Evolutionary conservation across 2,113 vertebrate genomes (phyloP), one percentile per base, ranked within the genome.

Genomic region (Lepisosteus osseus): DNA sequence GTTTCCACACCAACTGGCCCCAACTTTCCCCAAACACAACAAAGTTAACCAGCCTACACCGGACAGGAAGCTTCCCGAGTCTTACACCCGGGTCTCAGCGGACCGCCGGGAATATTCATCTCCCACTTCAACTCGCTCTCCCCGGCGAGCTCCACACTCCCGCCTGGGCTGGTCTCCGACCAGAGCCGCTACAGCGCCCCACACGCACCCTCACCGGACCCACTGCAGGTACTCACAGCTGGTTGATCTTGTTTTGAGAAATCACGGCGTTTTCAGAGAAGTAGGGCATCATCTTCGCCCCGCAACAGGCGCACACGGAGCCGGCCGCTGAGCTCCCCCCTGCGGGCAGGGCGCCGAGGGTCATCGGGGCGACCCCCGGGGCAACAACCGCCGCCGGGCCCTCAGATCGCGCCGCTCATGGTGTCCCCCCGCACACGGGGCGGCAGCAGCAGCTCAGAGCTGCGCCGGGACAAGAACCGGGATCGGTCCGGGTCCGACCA

Each of bases 261-360:
- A 93, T 94, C 62, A 95, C 92, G 45, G 95, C 90, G 86, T 98
- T 91, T 73, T 94, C 92, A 13, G 90, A 94, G 86, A 97, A 97
- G 87, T 95, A 93, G n/a, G 95, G 96, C 83, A 94, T 93, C 93
- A 98, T 97, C 84, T 91, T 90, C 14, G 86, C 91, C 78, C 85
- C 90, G 79, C 91, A 93, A 85, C 92, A 92, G 65, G 89, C 90
- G 80, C 92, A 91, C 77, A 85, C 80, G 78, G 78, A 81, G 72
- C 80, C 86, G 71, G 79, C 86, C 69, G 88, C 79, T 68, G 88
- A 88, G 83, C 80, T 84, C 80, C 83, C 82, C 64, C 84, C 75
- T 62, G 55, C 80, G 77, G 85, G 68, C 78, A 90, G 76, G 12
- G 83, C 83, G 42, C 88, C 92, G 69, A 91, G 91, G 55, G 93